Conservation (phyloP, 2,797 vertebrate species). For the Momotus momota region DNA sequence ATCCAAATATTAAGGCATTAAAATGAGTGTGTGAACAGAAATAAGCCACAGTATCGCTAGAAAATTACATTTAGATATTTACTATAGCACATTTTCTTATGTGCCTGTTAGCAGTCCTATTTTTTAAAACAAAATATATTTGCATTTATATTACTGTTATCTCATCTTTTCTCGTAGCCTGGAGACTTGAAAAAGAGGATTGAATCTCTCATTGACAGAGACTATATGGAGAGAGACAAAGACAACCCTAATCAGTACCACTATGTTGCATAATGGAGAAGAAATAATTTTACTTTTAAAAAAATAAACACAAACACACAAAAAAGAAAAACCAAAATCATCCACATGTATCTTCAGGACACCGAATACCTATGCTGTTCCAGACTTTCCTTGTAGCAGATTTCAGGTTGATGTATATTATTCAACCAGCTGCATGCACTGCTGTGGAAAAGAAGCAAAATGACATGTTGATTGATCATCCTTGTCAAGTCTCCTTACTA, state of each 20-base stretch:
- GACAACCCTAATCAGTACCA: conserved; percentile 96
- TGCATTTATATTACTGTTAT: not conserved
- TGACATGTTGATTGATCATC: conserved; percentile 15
- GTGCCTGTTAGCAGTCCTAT: not conserved
- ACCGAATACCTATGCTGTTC: conserved; percentile 51
- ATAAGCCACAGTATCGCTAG: not conserved
- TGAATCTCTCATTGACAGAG: conserved; percentile 96
- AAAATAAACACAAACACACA: not conserved
- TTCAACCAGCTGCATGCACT: conserved; percentile 62
- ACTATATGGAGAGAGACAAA: conserved; percentile 96
- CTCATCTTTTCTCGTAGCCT: conserved; percentile 81
- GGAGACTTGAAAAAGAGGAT: conserved; percentile 96
- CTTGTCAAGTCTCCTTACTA: conserved; percentile 23
- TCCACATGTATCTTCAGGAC: conserved; percentile 46
- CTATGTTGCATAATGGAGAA: conserved; percentile 89
- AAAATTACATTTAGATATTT: not conserved
- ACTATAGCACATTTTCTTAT: not conserved
- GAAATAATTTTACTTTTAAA: conserved; percentile 12
- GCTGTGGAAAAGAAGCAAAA: conserved; percentile 42
- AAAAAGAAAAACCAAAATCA: conserved; percentile 8
- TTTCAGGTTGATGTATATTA: conserved; percentile 55
- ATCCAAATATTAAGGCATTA: not conserved
- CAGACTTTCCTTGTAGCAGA: conserved; percentile 56
- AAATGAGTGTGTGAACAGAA: not conserved
- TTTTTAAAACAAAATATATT: not conserved